Evolutionary conservation across 2,888 invertebrate genomes (phyloP).

Genomic region (Tricholauxania praeusta): DNA sequence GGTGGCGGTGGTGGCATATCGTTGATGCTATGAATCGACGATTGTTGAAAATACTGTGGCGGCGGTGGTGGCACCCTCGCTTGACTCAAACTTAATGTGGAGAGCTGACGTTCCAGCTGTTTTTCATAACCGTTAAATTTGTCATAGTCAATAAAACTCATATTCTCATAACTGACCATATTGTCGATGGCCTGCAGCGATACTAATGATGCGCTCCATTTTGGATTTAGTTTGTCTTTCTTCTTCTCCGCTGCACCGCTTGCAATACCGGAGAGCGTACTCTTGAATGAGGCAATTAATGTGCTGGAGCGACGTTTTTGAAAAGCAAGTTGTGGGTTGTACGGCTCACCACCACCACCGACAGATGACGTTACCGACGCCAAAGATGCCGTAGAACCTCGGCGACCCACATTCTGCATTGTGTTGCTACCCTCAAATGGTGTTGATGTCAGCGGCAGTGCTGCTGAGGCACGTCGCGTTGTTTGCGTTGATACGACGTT

Average conservation of each 20-base stretch:
- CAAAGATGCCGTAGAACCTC: slow-evolving; percentile 48
- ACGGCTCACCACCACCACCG: slow-evolving; percentile 24
- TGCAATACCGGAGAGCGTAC: slow-evolving; percentile 56
- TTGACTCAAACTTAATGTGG: slow-evolving; percentile 56
- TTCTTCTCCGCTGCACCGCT: slow-evolving; percentile 55
- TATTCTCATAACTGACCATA: slow-evolving; percentile 72
- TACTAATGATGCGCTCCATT: slow-evolving; percentile 71
- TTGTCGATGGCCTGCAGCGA: slow-evolving; percentile 71
- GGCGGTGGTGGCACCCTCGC: slow-evolving; percentile 5
- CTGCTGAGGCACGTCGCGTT: slow-evolving; percentile 50
- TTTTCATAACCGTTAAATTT: slow-evolving; percentile 69
- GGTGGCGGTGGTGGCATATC: slow-evolving; percentile 18
- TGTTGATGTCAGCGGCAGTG: slow-evolving; percentile 55
- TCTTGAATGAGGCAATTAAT: slow-evolving; percentile 61
- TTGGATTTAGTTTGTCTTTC: slow-evolving; percentile 64
- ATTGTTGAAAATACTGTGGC: background rate
- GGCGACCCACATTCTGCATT: slow-evolving; percentile 41
- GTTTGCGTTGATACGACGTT: slow-evolving; percentile 39
- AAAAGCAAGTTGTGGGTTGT: slow-evolving; percentile 60
- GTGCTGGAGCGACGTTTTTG: slow-evolving; percentile 63
- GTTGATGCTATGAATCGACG: slow-evolving; percentile 10
- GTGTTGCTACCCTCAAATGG: slow-evolving; percentile 47
- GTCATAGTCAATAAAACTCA: slow-evolving; percentile 72
- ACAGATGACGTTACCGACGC: slow-evolving; percentile 24
- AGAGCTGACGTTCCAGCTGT: slow-evolving; percentile 62